Evolutionary conservation across 2,113 vertebrate species (phyloP), one percentile per base, ranked within the genome.

Genomic region (Sciurus niger): DNA sequence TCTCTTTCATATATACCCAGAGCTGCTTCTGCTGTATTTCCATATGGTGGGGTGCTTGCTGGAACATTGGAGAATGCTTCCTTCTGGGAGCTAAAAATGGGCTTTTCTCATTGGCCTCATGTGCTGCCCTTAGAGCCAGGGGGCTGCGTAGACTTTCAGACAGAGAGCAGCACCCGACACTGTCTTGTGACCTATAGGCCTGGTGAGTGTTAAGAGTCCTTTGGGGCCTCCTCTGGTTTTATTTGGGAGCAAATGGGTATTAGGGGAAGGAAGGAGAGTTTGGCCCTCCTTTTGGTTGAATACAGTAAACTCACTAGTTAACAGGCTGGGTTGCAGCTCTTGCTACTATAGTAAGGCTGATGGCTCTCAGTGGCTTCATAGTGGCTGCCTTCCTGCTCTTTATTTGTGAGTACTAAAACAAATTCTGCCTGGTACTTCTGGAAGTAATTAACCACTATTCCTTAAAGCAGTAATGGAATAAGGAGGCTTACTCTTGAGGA

Each of bases 181-280:
- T 99, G 99, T 97, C 99, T 99, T 6, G 99, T 99, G 16, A 99
- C 99, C 0, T 99, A 99, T 97, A 98, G 99, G 96, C 99, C 99
- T 28, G 98, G 99, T 99, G 94, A 6, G 99, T 97, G 65, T 11
- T 0, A 5, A 40, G 0, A 12, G 10, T 89, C 8, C 0, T 2
- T 1, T 8, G 8, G 65, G 74, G 24, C 78, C 34, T 79, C 24
- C n/a, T 40, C 4, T 89, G 43, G 74, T 37, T 84, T 87, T 67
- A 25, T 91, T 84, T 68, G 58, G 82, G 58, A 82, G 60, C 46
- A 46, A 24, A 18, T 55, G 11, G 24, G 25, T 65, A 28, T 25
- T 43, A 90, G 32, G 20, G 8, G 17, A 63, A 32, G 34, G 24
- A 65, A 68, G 20, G 32, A 74, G 37, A 67, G 18, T 24, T 90